Base-by-base conservation (phyloP, 2,888 invertebrate species). In the Melanotus villosus region DNA sequence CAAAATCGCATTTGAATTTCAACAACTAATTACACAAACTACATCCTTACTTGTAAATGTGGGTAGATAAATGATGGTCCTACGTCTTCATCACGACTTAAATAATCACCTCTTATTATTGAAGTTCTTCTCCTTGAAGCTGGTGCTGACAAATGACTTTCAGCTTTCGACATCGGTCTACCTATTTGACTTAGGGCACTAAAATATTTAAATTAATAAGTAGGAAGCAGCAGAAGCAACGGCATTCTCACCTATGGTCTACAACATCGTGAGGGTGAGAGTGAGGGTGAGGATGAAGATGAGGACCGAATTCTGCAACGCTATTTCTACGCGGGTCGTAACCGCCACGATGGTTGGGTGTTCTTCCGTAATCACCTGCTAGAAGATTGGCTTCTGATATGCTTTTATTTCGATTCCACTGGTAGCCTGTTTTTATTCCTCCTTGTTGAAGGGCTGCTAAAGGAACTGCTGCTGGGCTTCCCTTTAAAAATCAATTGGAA, bases 341-440 rank as follows among this genome's bases (percentile, higher is more conserved):
- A 63, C 86, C 84, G 5, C 75, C 75, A 7, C 76, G 76, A 19
- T 75, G 73, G 58, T 78, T 78, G 63, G 78, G 77, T n/a, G 79
- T 79, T 71, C 82, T 80, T 56, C 79, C 85, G 21, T 88, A 88
- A 41, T 90, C 90, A 1, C 88, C 86, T 1, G 90, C 89, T 41
- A 96, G 85, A 18, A 96, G 86, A 86, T 96, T 96, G 7, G 96
- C 96, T 83, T 96, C 96, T 77, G 95, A 95, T 75, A 92, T 91
- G 70, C 95, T 95, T 79, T 92, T 92, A 64, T 86, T 85, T 65
- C 86, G 78, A 65, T 80, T 82, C 83, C 85, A 85, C 68, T 82
- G 81, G 19, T 56, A 59, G 12, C 54, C 67, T 16, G 69, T 72
- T 23, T 90, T 84, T 73, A 91, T 90, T 52, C 91, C 91, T 0